A percentile compares a stretch with the other conserved stretches of the same genome.
Evolutionary conservation across 2,888 invertebrate genomes (phyloP).

Genomic region (Trichopoda pennipes): DNA sequence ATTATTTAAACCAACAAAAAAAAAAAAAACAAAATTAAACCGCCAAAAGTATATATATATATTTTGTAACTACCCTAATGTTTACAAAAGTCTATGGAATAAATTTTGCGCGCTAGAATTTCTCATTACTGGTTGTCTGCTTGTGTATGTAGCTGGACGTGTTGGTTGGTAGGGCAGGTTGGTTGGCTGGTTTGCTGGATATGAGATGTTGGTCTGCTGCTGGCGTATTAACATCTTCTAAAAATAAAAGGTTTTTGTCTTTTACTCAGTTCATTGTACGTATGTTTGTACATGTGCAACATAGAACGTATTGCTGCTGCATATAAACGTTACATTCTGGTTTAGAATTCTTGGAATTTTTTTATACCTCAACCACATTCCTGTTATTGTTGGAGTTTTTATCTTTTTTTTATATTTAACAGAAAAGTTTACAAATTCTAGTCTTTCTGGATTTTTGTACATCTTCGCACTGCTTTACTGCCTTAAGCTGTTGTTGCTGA

Average conservation of each 20-base stretch:
- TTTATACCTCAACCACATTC: conserved; percentile 60
- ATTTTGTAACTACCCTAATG: neutral
- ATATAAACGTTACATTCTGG: conserved; percentile 53
- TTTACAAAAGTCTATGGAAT: neutral
- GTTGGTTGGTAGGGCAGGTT: neutral
- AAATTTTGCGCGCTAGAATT: conserved; percentile 39
- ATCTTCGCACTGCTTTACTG: conserved; percentile 3
- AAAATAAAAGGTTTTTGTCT: conserved; percentile 15
- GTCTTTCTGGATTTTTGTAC: conserved; percentile 47
- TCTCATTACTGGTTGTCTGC: conserved; percentile 5
- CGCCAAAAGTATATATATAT: too few relatives aligned
- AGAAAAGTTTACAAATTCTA: conserved; percentile 20
- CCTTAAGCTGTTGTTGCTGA: neutral
- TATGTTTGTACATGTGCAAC: conserved; percentile 11
- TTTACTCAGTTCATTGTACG: conserved; percentile 53
- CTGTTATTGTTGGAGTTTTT: conserved; percentile 24
- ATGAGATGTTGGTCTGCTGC: conserved; percentile 12
- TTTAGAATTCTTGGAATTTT: conserved; percentile 67
- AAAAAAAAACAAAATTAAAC: too few relatives aligned
- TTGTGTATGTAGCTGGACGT: conserved; percentile 20
- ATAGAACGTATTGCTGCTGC: conserved; percentile 18
- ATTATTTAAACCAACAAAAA: too few relatives aligned
- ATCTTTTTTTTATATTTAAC: neutral
- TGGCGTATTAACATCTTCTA: neutral
- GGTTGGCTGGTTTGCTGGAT: neutral